Conservation (phyloP, 1,140 invertebrate genomes). For the Neodiprion lecontei region DNA sequence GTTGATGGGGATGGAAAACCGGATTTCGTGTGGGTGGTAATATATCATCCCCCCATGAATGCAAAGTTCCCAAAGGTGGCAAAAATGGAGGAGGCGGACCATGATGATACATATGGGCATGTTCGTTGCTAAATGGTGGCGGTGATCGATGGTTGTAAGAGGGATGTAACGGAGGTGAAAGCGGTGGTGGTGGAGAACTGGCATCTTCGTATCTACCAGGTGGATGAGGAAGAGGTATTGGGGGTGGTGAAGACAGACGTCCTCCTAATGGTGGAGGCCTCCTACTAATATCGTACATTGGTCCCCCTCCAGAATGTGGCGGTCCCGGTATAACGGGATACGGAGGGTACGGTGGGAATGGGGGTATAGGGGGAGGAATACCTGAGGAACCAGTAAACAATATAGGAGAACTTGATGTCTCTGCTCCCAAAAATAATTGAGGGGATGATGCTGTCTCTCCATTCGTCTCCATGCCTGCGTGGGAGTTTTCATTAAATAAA, state of each 20-base stretch:
- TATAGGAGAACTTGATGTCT: slow-evolving; percentile 61
- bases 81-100: slow-evolving; percentile 36
- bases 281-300: slow-evolving; percentile 64
- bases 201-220: slow-evolving; percentile 40
- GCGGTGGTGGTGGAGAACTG: slow-evolving; percentile 45
- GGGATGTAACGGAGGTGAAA: slow-evolving; percentile 42
- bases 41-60: slow-evolving; percentile 49
- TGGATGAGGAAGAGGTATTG: slow-evolving; percentile 31
- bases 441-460: slow-evolving; percentile 61
- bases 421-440: slow-evolving; percentile 57
- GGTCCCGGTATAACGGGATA: slow-evolving; percentile 47
- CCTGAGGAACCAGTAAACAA: slow-evolving; percentile 55
- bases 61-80: slow-evolving; percentile 37
- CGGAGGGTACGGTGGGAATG: slow-evolving; percentile 52
- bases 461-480: slow-evolving; percentile 60
- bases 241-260: slow-evolving; percentile 69
- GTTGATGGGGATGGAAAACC: slow-evolving; percentile 44
- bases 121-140: slow-evolving; percentile 43
- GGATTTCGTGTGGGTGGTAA: slow-evolving; percentile 43
- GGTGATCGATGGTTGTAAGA: slow-evolving; percentile 43
- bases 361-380: slow-evolving; percentile 57
- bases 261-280: slow-evolving; percentile 69
- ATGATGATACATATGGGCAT: slow-evolving; percentile 33
- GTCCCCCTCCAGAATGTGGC: slow-evolving; percentile 36
- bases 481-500: slow-evolving; percentile 38